Base-by-base conservation (phyloP, 2,113 vertebrate species). In the Emydocephalus ijimae region DNA sequence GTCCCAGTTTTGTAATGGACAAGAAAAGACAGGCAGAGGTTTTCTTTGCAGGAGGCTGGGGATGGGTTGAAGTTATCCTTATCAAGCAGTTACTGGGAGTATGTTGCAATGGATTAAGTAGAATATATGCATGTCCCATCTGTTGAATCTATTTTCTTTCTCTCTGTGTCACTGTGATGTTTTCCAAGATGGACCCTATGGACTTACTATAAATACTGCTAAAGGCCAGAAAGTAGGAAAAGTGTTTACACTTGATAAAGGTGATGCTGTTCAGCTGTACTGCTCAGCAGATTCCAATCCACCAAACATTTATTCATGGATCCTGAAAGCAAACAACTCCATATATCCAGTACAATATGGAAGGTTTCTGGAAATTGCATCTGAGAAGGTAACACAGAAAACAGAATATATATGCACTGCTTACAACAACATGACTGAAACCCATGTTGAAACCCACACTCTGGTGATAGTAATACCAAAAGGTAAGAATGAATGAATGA, bases 221-320 rank as follows among this genome's bases (percentile, higher is more conserved):
- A 98, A 98, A 96, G 98, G 98, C 89, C 96, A 98, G 91, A 98
- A 98, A 89, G 98, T 98, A 26, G 98, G 98, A 4, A 97, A 98
- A 10, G 98, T 99, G 91, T 99, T 99, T 94, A 99, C 98, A 43
- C 97, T 99, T 93, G 98, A 98, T 89, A 92, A 98, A 2, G 98
- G 99, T 57, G 98, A 99, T 96, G 97, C 98, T 86, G 96, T 98
- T 88, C 97, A 98, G 91, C 99, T 99, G 6, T 97, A 99, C 92
- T 99, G 99, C 96, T 98, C 97, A 34, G 99, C 99, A 0, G 99
- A 99, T 87, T 99, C 99, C 88, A 99, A 99, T 92, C 99, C 99
- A 54, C 99, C 99, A 57, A 99, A 99, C 96, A 98, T 96, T 94
- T 99, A 98, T 5, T 98, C 97, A 3, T 99, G 99, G 99, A 98